phyloP scores from a whole-genome alignment of 1,140 invertebrate species.

The Drosophila ironensis region DNA sequence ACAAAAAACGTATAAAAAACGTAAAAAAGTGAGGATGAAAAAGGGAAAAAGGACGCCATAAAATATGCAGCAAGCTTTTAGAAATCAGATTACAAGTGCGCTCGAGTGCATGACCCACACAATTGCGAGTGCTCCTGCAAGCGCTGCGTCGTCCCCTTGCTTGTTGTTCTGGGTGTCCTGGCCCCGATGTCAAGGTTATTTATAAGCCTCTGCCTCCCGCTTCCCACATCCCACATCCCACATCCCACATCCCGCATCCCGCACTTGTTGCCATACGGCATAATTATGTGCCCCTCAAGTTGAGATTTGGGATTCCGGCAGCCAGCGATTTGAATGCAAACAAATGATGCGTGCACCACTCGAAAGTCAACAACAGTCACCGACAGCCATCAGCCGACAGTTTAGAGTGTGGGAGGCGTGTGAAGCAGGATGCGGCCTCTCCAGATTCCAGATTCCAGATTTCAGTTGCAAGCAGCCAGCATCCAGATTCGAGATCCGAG shows the following conservation, averaged over 20 bases:
- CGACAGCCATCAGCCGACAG: too few relatives aligned
- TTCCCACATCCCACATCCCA: constrained; percentile 1
- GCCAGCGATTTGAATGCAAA: constrained; percentile 38
- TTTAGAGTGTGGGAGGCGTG: constrained; percentile 8
- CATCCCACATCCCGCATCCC: too few relatives aligned
- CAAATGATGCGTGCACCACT: constrained; percentile 39
- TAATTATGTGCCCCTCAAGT: constrained; percentile 27
- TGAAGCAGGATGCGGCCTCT: constrained; percentile 22
- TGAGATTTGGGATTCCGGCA: constrained; percentile 12
- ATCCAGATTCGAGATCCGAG: too few relatives aligned
- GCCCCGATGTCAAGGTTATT: constrained; percentile 69
- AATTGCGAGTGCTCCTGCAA: constrained; percentile 14
- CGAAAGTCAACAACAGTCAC: too few relatives aligned
- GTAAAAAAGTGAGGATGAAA: neutral
- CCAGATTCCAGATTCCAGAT: neutral
- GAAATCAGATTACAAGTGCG: constrained; percentile 69
- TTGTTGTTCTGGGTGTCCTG: neutral
- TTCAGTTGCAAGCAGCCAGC: neutral
- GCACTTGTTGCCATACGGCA: constrained; percentile 53
- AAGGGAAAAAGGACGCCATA: constrained; percentile 31
- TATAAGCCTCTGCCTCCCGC: constrained; percentile 23
- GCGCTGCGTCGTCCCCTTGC: neutral
- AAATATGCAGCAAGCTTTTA: constrained; percentile 68
- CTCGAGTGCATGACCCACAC: constrained; percentile 69
- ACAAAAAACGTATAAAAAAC: constrained; percentile 3